phyloP scores from a whole-genome alignment of 2,888 invertebrate species.

The Lasioglossum leucozonium region DNA sequence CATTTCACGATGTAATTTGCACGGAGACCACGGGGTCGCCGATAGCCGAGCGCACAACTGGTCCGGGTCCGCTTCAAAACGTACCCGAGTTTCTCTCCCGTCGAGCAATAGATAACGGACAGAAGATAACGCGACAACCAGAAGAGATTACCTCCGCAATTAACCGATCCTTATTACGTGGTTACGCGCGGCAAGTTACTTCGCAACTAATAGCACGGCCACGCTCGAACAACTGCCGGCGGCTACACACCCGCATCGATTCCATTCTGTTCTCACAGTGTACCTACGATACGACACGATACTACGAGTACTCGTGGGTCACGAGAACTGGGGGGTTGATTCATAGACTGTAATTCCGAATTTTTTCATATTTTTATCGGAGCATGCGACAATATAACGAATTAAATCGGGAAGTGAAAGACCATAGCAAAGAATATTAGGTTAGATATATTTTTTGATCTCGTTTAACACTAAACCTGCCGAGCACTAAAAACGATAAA shows the following conservation, averaged over 20 bases:
- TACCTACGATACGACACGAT: background rate
- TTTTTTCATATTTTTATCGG: background rate
- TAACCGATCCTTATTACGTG: constrained; percentile 63
- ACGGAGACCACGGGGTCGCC: constrained; percentile 38
- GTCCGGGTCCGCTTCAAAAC: constrained; percentile 43
- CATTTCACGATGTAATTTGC: constrained; percentile 19
- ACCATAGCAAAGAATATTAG: no score
- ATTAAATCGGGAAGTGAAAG: background rate
- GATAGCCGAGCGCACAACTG: constrained; percentile 28
- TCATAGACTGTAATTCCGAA: background rate
- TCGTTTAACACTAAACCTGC: no score
- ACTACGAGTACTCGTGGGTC: background rate
- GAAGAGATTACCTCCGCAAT: constrained; percentile 61
- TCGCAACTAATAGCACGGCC: constrained; percentile 38
- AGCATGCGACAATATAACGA: background rate
- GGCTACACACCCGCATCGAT: constrained; percentile 35
- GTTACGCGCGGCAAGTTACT: constrained; percentile 55
- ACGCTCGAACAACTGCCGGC: constrained; percentile 39
- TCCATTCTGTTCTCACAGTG: constrained; percentile 23
- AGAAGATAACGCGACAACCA: constrained; percentile 55
- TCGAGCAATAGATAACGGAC: constrained; percentile 31
- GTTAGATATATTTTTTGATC: no score
- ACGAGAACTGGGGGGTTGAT: background rate
- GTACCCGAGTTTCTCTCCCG: constrained; percentile 13
- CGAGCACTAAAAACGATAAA: no score